These are phyloP conservation scores for Phataginus tricuspis DNA, from an alignment of 2,797 vertebrate species.

Conservation along the genomic window DNA sequence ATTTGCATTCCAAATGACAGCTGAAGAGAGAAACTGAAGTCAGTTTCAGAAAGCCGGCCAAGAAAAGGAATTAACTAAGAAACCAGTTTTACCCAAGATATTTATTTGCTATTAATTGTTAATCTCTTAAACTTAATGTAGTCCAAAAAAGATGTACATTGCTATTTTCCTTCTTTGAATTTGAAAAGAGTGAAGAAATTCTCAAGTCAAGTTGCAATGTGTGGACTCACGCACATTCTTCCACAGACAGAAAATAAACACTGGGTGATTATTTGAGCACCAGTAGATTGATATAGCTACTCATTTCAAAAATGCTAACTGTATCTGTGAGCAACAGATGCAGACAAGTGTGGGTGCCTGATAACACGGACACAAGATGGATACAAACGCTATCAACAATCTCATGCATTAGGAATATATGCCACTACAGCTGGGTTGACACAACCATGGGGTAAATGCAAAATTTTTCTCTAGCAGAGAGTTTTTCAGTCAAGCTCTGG, in stretches of 20 bases:
- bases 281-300: slow-evolving; percentile 85
- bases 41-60: slow-evolving; percentile 63
- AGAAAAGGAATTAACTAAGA: slow-evolving; percentile 55
- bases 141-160: slow-evolving; percentile 41
- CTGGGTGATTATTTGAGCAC: slow-evolving; percentile 89
- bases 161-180: slow-evolving; percentile 61
- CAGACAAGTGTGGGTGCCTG: slow-evolving; percentile 49
- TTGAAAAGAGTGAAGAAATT: slow-evolving; percentile 73
- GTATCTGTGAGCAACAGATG: slow-evolving; percentile 80
- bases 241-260: slow-evolving; percentile 82
- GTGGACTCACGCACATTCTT: slow-evolving; percentile 70
- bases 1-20: slow-evolving; percentile 74
- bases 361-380: slow-evolving; percentile 64
- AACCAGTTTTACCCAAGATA: slow-evolving; percentile 46
- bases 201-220: slow-evolving; percentile 68
- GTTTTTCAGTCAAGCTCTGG: background rate
- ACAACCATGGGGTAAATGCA: slow-evolving; percentile 13
- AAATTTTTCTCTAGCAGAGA: background rate
- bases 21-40: slow-evolving; percentile 67
- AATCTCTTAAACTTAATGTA: slow-evolving; percentile 49
- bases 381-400: slow-evolving; percentile 50
- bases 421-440: background rate
- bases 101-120: slow-evolving; percentile 74
- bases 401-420: slow-evolving; percentile 49
- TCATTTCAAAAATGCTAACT: slow-evolving; percentile 79